Evolutionary conservation across 2,113 vertebrate genomes (phyloP).

Genomic region (Petromus typicus): DNA sequence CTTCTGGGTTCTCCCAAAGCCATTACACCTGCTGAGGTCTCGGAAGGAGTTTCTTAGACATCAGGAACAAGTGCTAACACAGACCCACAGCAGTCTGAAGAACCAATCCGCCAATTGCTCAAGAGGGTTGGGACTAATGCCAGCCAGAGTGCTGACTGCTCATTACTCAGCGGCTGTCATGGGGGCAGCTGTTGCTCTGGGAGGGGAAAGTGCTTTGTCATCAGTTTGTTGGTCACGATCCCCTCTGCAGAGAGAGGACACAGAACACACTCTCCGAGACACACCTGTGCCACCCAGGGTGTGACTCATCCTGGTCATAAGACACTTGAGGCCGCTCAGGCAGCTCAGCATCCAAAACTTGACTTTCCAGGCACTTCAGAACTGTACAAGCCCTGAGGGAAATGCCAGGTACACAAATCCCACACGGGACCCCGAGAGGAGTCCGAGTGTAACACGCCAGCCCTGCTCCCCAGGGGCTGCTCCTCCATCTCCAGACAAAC

Average conservation of each 20-base stretch:
- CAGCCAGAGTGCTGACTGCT: neutral
- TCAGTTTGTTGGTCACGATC: neutral
- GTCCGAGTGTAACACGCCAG: neutral
- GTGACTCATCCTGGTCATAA: neutral
- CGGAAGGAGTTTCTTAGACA: neutral
- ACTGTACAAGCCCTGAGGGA: neutral
- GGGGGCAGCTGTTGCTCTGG: neutral
- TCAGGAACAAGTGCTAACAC: slow-evolving; percentile 70
- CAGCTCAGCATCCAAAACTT: neutral
- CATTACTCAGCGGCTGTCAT: slow-evolving; percentile 54
- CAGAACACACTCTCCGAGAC: neutral
- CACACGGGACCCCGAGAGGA: neutral
- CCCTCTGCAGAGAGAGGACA: neutral
- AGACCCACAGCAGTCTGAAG: neutral
- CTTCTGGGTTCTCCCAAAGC: slow-evolving; percentile 42
- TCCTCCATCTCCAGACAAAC: neutral
- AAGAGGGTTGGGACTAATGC: slow-evolving; percentile 24
- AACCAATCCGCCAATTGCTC: slow-evolving; percentile 31
- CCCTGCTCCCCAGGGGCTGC: neutral
- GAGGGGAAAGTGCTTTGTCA: slow-evolving; percentile 28
- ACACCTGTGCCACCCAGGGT: neutral
- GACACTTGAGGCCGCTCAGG: neutral
- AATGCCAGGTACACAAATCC: neutral
- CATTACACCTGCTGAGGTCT: slow-evolving; percentile 13
- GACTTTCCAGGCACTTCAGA: neutral